Conservation (phyloP, 37 sponge, comb jelly and placozoan genomes). For the Ephydatia muelleri region DNA sequence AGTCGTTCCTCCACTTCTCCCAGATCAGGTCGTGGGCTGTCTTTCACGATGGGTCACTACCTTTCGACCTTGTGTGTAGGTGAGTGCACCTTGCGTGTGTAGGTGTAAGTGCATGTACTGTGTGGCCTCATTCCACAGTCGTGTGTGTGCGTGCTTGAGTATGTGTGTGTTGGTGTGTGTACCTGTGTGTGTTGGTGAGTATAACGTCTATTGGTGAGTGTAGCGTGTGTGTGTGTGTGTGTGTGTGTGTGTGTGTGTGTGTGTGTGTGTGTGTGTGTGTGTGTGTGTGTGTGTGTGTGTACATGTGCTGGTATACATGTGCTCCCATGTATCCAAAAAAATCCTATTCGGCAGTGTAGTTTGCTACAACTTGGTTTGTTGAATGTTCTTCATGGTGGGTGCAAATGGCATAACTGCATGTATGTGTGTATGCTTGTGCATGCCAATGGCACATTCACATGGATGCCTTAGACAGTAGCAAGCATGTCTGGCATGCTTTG, state of each 20-base stretch:
- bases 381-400: too few relatives aligned
- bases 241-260: not conserved
- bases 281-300: slow-evolving; percentile 5
- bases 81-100: not conserved
- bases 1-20: slow-evolving; percentile 55
- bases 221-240: not conserved
- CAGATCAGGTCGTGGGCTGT: slow-evolving; percentile 61
- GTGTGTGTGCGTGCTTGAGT: slow-evolving; percentile 13
- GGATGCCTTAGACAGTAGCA: not conserved
- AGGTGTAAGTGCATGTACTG: not conserved
- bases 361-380: too few relatives aligned
- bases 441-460: not conserved
- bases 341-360: too few relatives aligned
- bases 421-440: not conserved
- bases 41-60: slow-evolving; percentile 17
- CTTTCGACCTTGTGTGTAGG: slow-evolving; percentile 51
- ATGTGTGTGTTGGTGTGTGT: slow-evolving; percentile 2
- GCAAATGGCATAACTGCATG: too few relatives aligned
- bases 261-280: slow-evolving; percentile 15
- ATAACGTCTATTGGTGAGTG: not conserved
- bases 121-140: not conserved
- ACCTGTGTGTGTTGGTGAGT: not conserved
- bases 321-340: not conserved
- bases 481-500: not conserved
- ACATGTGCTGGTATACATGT: not conserved